Evolutionary conservation across 37 sponge, comb jelly and placozoan species (phyloP).

Genomic region (Petrosia ficiformis): DNA sequence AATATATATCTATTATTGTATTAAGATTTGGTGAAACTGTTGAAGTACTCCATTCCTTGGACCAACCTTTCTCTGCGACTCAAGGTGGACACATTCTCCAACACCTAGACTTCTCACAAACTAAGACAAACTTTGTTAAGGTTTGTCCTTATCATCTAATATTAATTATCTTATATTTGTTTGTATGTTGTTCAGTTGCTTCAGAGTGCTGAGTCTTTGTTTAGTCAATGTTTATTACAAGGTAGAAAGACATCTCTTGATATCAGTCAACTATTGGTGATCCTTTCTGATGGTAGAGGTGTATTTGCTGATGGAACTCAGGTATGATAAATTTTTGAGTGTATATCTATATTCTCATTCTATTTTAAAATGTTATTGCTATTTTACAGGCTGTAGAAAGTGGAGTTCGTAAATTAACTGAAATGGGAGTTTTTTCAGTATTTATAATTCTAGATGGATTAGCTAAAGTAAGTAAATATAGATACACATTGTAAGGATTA

Average conservation of each 20-base stretch:
- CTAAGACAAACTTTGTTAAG: conserved; percentile 76
- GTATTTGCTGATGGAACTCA: conserved; percentile 81
- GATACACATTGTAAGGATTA: too few relatives aligned
- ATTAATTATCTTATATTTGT: not conserved
- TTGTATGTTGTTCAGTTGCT: conserved; percentile 74
- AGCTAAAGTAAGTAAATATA: conserved; percentile 38
- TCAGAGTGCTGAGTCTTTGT: conserved; percentile 27
- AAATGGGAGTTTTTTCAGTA: conserved; percentile 84
- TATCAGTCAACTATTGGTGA: conserved; percentile 75
- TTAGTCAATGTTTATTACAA: conserved; percentile 5
- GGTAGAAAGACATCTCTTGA: not conserved
- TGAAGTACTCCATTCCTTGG: conserved; percentile 65
- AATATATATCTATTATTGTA: too few relatives aligned
- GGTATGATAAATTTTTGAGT: conserved; percentile 26
- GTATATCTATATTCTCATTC: not conserved
- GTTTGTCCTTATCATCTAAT: conserved; percentile 22
- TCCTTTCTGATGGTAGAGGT: conserved; percentile 96
- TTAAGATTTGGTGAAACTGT: conserved; percentile 73
- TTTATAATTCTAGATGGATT: conserved; percentile 91
- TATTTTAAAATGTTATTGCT: conserved; percentile 1
- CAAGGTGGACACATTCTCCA: conserved; percentile 67
- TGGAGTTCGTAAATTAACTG: conserved; percentile 65
- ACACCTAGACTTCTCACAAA: conserved; percentile 73
- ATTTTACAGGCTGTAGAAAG: conserved; percentile 65
- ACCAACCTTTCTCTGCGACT: conserved; percentile 64